Evolutionary conservation across 1,140 invertebrate genomes (phyloP).

Genomic region (Coboldia fuscipes): DNA sequence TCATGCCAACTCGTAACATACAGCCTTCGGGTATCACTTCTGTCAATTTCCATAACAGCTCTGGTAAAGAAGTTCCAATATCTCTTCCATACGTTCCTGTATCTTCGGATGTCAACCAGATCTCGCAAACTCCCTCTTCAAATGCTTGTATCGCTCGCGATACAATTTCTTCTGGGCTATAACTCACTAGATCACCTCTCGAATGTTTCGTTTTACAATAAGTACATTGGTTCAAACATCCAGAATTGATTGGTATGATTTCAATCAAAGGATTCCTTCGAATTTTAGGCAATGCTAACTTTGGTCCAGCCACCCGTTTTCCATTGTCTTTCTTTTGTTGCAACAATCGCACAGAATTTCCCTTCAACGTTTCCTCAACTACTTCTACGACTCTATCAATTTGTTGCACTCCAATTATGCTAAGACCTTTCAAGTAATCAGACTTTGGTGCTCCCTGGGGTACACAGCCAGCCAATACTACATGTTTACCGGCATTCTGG

Average conservation of each 20-base stretch:
- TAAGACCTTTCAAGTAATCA: constrained; percentile 55
- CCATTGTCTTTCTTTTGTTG: constrained; percentile 64
- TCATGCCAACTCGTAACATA: constrained; percentile 82
- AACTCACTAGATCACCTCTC: constrained; percentile 84
- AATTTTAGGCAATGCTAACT: constrained; percentile 77
- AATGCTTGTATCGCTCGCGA: constrained; percentile 65
- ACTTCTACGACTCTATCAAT: constrained; percentile 96
- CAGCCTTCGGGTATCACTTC: constrained; percentile 80
- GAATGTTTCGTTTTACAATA: constrained; percentile 99
- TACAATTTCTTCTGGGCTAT: constrained; percentile 66
- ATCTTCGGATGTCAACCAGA: constrained; percentile 98
- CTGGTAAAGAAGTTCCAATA: constrained; percentile 71
- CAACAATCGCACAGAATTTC: constrained; percentile 37
- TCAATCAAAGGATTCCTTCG: constrained; percentile 89
- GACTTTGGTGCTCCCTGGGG: constrained; percentile 69
- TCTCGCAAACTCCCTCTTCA: constrained; percentile 79
- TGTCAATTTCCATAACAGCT: constrained; percentile 69
- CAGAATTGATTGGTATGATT: constrained; percentile 95
- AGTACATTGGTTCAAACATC: constrained; percentile 94
- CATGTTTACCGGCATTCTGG: constrained; percentile 49
- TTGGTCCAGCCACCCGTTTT: constrained; percentile 69
- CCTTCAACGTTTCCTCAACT: constrained; percentile 94
- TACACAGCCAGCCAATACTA: constrained; percentile 93
- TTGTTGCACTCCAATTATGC: constrained; percentile 91
- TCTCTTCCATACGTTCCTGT: constrained; percentile 93